Evolutionary conservation across 2,113 vertebrate genomes (phyloP), one percentile per base, ranked within the genome.

Genomic region (Chaetodon auriga): DNA sequence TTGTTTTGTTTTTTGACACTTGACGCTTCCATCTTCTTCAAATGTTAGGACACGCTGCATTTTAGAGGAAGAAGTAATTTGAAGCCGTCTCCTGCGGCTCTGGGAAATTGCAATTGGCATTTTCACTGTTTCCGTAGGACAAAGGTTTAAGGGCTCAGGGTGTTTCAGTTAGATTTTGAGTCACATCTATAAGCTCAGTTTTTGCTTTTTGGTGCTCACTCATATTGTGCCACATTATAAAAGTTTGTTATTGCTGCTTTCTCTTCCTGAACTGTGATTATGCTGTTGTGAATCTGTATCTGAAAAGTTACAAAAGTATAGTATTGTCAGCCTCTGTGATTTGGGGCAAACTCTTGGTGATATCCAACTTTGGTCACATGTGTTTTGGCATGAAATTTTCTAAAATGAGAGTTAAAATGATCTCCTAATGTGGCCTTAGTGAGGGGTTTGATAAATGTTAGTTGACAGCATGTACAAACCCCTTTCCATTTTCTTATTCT

Each of bases 381-480:
- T 14, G 18, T 18, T 38, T 38, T 55, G 41, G 57, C 55, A 63
- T 14, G 12, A 45, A 38, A 35, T 36, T 58, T 60, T 65, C 30
- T 36, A 16, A 41, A 16, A 21, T 25, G 30, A 63, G 19, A 62
- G 1, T 30, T 68, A 5, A 77, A 57, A 49, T 15, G n/a, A 30
- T 71, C 12, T 68, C 41, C 30, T 63, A 45, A 54, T 55, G 23
- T 49, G 41, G 41, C 12, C 30, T 21, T 10, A 53, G 35, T 38
- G 19, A 43, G 19, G 10, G 18, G 1, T 60, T 62, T 77, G 77
- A 75, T 46, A 77, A 75, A 84, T 46, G 21, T 66, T 51, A 14
- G 16, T 65, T 58, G 83, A 84, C 77, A 81, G 15, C 78, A 54
- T 65, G 84, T 49, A 14, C 30, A 75, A 66, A 54, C 62, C 35